phyloP scores from a whole-genome alignment of 2,113 vertebrate genomes.

The Sturnira hondurensis region DNA sequence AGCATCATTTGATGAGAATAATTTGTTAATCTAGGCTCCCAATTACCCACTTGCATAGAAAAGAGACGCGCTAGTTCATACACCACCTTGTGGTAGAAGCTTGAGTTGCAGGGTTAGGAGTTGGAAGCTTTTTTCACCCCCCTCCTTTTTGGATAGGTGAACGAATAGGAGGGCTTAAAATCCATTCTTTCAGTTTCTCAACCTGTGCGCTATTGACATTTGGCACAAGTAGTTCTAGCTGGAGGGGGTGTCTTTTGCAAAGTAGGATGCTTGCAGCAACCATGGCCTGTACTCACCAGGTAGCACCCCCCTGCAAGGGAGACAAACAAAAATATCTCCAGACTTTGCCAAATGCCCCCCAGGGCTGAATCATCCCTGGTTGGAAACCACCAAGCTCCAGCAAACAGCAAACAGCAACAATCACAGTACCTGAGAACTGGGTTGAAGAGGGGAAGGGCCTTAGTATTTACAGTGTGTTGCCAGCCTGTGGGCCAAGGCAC shows the following conservation, averaged over 20 bases:
- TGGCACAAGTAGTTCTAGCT: not conserved
- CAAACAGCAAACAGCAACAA: not conserved
- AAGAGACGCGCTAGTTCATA: not conserved
- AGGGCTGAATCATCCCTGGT: not conserved
- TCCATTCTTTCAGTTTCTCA: not conserved
- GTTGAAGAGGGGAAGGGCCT: not conserved
- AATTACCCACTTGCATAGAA: not conserved
- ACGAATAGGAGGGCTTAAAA: not conserved
- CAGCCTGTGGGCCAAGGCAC: not conserved
- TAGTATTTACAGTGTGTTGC: not conserved
- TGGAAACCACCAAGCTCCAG: not conserved
- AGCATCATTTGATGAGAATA: not conserved
- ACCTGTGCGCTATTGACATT: not conserved
- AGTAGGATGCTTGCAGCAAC: not conserved
- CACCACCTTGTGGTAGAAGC: slow-evolving; percentile 28
- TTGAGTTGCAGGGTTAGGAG: not conserved
- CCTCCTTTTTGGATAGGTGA: no score
- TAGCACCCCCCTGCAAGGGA: not conserved
- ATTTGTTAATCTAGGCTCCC: not conserved
- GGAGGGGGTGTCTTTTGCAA: not conserved
- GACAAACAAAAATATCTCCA: not conserved
- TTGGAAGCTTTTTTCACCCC: not conserved
- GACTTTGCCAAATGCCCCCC: not conserved
- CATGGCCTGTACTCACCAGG: not conserved
- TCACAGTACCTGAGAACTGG: not conserved